Evolutionary conservation across 2,113 vertebrate species (phyloP).

Genomic region (Pogona vitticeps): DNA sequence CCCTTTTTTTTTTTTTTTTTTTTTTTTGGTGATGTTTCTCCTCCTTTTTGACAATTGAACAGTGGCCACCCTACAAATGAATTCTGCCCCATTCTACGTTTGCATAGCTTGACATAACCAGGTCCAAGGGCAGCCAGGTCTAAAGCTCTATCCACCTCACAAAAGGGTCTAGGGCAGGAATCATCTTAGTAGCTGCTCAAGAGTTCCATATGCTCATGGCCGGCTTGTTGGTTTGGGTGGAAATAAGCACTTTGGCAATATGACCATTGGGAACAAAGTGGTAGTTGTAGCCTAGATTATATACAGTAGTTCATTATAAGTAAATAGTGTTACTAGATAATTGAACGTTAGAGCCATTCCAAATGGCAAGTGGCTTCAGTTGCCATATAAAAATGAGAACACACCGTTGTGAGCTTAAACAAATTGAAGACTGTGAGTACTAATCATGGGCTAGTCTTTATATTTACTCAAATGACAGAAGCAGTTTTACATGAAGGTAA

Average conservation of each 20-base stretch:
- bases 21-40: too few relatives aligned
- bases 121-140: too few relatives aligned
- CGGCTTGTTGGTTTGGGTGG: background rate
- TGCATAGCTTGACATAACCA: too few relatives aligned
- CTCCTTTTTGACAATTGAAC: too few relatives aligned
- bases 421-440: slow-evolving; percentile 5
- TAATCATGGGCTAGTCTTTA: background rate
- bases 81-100: too few relatives aligned
- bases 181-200: background rate
- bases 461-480: slow-evolving; percentile 7
- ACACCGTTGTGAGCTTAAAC: background rate
- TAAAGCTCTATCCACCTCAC: too few relatives aligned
- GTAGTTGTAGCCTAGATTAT: background rate
- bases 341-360: background rate
- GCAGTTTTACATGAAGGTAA: background rate
- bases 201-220: background rate
- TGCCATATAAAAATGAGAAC: background rate
- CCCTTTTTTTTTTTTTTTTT: too few relatives aligned
- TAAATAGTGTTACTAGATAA: background rate
- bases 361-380: background rate
- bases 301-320: background rate
- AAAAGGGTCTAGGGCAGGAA: too few relatives aligned
- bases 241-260: background rate
- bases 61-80: too few relatives aligned
- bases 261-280: background rate